These are phyloP conservation scores for Hippopotamyrus pictus DNA, from an alignment of 2,797 vertebrate genomes.

Conservation along the genomic window DNA sequence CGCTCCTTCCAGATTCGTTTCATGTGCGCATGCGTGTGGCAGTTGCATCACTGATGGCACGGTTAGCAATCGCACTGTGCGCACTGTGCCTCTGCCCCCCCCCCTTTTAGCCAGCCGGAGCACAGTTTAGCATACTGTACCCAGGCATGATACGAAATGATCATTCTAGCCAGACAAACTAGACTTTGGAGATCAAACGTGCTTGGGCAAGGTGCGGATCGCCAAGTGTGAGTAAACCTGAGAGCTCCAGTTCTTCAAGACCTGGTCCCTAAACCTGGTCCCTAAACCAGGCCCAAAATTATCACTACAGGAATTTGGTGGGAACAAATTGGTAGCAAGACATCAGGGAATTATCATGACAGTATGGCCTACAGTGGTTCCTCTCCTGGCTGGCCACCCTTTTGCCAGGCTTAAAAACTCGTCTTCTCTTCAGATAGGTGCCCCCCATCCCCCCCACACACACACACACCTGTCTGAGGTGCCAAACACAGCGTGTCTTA, in stretches of 20 bases:
- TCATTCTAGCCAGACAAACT: background rate
- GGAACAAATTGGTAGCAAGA: background rate
- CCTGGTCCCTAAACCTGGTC: background rate
- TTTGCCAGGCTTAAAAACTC: background rate
- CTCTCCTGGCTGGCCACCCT: background rate
- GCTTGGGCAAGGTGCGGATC: background rate
- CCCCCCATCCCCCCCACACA: too few species aligned
- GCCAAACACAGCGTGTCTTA: background rate
- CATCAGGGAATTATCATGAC: background rate
- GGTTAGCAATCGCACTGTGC: background rate
- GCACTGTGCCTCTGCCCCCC: background rate
- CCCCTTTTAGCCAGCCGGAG: background rate
- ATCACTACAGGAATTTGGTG: background rate
- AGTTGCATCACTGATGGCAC: background rate
- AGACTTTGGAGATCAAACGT: background rate
- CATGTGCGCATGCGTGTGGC: background rate
- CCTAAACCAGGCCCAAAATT: background rate
- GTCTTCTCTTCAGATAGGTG: background rate
- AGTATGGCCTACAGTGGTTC: slow-evolving; percentile 35
- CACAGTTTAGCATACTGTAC: background rate
- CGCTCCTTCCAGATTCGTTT: background rate
- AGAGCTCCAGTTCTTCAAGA: background rate
- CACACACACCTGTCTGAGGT: background rate
- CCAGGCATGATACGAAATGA: background rate
- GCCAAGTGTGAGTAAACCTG: background rate